These are phyloP conservation scores for Nerophis lumbriciformis DNA, from an alignment of 2,113 vertebrate species.

Conservation along the genomic window DNA sequence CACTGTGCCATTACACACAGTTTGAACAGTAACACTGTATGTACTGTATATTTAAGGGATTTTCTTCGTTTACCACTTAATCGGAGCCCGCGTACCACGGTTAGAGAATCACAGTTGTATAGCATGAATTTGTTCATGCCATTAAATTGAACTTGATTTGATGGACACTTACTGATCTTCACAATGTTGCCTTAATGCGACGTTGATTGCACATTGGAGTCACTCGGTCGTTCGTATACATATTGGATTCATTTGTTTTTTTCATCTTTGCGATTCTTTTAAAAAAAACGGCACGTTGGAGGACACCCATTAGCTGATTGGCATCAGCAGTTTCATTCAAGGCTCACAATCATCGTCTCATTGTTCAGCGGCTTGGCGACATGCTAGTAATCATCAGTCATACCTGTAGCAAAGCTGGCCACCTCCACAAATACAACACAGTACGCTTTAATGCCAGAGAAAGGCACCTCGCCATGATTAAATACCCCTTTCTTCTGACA, in stretches of 20 bases:
- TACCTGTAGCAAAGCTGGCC: background rate
- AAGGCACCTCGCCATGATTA: slow-evolving; percentile 1
- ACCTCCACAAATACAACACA: slow-evolving; percentile 1
- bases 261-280: slow-evolving; percentile 5
- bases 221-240: background rate
- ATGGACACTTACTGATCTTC: background rate
- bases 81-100: no score
- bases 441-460: slow-evolving; percentile 4
- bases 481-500: slow-evolving; percentile 10
- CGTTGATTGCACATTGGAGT: background rate
- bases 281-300: background rate
- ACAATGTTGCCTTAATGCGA: no score
- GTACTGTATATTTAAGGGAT: no score
- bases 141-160: background rate
- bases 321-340: slow-evolving; percentile 14
- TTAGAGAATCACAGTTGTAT: no score
- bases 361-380: slow-evolving; percentile 13
- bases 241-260: background rate
- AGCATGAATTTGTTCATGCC: no score
- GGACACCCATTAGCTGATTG: slow-evolving; percentile 34
- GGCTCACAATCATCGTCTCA: slow-evolving; percentile 4
- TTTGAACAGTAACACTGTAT: no score
- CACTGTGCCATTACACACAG: no score
- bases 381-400: slow-evolving; percentile 4
- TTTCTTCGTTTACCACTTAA: no score